Evolutionary conservation across 2,888 invertebrate genomes (phyloP).

Genomic region (Norana najaformis): DNA sequence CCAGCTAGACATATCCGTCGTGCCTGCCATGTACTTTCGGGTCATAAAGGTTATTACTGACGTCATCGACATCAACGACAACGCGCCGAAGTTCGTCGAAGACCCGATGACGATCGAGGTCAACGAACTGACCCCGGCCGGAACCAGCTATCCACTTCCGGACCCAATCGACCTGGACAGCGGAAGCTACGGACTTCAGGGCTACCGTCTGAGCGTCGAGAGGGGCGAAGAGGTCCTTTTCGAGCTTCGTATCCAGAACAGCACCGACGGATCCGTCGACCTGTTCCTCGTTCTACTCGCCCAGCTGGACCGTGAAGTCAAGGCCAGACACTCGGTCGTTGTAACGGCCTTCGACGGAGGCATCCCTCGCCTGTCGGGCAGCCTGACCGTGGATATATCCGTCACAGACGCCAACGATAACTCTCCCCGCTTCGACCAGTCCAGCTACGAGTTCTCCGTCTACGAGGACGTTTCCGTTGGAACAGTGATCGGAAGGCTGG

Average conservation of each 20-base stretch:
- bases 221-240: conserved; percentile 19
- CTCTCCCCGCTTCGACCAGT: conserved; percentile 25
- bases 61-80: conserved; percentile 31
- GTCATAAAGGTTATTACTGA: conserved; percentile 28
- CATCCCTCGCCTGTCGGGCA: conserved; percentile 2
- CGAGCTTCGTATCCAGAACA: conserved; percentile 8
- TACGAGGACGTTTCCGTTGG: neutral
- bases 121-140: conserved; percentile 23
- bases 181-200: conserved; percentile 10
- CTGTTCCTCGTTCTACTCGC: conserved; percentile 22
- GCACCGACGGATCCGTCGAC: conserved; percentile 20
- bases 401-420: conserved; percentile 28
- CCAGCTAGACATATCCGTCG: conserved; percentile 29
- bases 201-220: conserved; percentile 1
- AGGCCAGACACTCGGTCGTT: neutral
- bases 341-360: conserved; percentile 32
- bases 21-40: conserved; percentile 31
- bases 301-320: conserved; percentile 20
- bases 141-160: conserved; percentile 25
- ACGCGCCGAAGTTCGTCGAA: conserved; percentile 28
- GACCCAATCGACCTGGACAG: conserved; percentile 23
- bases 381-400: conserved; percentile 15
- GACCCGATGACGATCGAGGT: conserved; percentile 8
- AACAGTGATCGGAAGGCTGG: neutral
- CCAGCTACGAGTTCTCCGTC: conserved; percentile 27